Evolutionary conservation across 2,797 vertebrate species (phyloP), one percentile per base, ranked within the genome.

Genomic region (Vipera ursinii): DNA sequence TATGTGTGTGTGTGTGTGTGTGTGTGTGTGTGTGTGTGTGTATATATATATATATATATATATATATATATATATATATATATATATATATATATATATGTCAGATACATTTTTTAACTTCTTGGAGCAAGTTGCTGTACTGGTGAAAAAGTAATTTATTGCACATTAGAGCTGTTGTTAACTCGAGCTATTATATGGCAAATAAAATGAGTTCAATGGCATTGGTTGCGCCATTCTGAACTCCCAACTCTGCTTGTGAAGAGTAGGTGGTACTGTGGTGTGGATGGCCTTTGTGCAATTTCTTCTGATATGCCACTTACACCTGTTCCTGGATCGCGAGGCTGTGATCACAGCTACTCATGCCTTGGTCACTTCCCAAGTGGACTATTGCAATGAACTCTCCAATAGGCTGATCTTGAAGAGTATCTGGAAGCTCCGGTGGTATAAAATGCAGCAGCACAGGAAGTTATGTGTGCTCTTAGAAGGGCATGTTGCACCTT

Each of bases 101-200:
- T 96, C 96, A 96, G 96, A 97, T 97, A 98, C 98, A 98, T 97
- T 96, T 96, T 96, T 57, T 69, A 44, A 96, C 95, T 97, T 98
- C 97, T 96, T 69, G 94, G 97, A 96, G 97, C 97, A 94, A 88
- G 96, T 98, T 97, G 97, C 97, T 96, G 88, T 97, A 93, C 95
- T 95, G 91, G 93, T 96, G 93, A 95, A 95, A 97, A 97, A 97
- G 95, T 97, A 96, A 95, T 57, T 97, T 97, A 95, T 97, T 95
- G 97, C 96, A 96, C 95, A 94, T 94, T 94, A 95, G 97, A 97
- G 97, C 96, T 98, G 97, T 96, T 96, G 93, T 53, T 95, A 96
- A 95, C 95, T 95, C 95, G 94, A 95, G 92, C 96, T 89, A 94
- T 97, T 97, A 96, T 97, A 92, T 51, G 55, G 73, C 87, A 95